A percentile compares a stretch with the other conserved stretches of the same genome.
phyloP scores from a whole-genome alignment of 2,113 vertebrate species.

The Strigops habroptila region DNA sequence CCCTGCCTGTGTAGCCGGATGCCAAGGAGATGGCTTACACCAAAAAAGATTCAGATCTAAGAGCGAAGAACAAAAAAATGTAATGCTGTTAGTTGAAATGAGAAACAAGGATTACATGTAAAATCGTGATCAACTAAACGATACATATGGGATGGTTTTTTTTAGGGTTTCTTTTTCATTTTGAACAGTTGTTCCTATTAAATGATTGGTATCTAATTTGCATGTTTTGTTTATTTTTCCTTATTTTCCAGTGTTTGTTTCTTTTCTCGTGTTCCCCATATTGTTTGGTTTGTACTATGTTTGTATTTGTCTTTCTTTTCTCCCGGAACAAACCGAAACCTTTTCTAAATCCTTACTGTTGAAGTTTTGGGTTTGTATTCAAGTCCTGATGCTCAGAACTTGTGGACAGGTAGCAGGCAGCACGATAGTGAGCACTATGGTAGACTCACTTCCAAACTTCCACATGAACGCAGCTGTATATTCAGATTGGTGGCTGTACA shows the following conservation, averaged over 20 bases:
- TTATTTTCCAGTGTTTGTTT: neutral
- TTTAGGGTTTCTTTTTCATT: neutral
- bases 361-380: neutral
- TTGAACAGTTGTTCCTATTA: neutral
- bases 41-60: neutral
- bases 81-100: neutral
- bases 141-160: neutral
- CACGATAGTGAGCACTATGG: accelerated
- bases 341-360: neutral
- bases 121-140: neutral
- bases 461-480: neutral
- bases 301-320: neutral
- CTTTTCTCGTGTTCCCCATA: neutral
- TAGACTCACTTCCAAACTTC: neutral
- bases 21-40: neutral
- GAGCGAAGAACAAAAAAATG: neutral
- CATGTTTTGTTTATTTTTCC: neutral
- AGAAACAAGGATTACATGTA: neutral
- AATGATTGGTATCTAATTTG: neutral
- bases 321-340: neutral
- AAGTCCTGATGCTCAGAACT: neutral
- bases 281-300: neutral
- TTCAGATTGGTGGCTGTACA: neutral
- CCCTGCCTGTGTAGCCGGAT: accelerated
- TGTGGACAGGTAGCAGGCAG: neutral